A percentile compares a stretch with the other conserved stretches of the same genome.
phyloP scores from a whole-genome alignment of 30 jellyfish, hydroid and myxozoan species.

The Cassiopea andromeda region DNA sequence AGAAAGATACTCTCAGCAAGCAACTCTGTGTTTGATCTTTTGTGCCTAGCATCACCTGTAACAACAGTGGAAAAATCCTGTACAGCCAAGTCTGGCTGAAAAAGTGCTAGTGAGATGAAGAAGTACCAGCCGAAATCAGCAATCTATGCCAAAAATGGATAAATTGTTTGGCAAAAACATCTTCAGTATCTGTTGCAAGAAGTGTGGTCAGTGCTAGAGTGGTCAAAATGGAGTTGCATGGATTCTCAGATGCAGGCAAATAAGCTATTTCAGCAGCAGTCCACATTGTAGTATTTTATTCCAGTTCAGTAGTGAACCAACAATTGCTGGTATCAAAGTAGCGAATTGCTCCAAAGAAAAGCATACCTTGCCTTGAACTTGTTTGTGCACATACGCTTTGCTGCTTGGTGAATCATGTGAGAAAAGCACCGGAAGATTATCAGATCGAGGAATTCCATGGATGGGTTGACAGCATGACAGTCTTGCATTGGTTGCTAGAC shows the following conservation, averaged over 20 bases:
- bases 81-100: constrained; percentile 59
- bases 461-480: constrained; percentile 80
- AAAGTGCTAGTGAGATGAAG: constrained; percentile 70
- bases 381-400: constrained; percentile 58
- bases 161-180: constrained; percentile 32
- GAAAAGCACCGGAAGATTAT: background rate
- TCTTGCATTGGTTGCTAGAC: constrained; percentile 59
- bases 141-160: constrained; percentile 45
- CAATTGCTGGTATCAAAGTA: constrained; percentile 56
- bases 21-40: constrained; percentile 37
- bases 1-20: constrained; percentile 60
- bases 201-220: constrained; percentile 42
- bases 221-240: constrained; percentile 53
- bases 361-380: constrained; percentile 73
- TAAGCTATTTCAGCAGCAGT: constrained; percentile 42
- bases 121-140: constrained; percentile 32
- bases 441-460: background rate
- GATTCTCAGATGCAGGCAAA: constrained; percentile 52
- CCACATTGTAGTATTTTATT: constrained; percentile 26
- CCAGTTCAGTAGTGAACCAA: constrained; percentile 35
- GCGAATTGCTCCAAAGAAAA: constrained; percentile 43
- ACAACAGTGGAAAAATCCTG: constrained; percentile 58
- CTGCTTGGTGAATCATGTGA: constrained; percentile 30
- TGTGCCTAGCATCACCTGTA: constrained; percentile 79
- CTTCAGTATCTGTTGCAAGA: constrained; percentile 30